Base-by-base conservation (phyloP, 2,888 invertebrate species). In the Boloria euphrosyne region DNA sequence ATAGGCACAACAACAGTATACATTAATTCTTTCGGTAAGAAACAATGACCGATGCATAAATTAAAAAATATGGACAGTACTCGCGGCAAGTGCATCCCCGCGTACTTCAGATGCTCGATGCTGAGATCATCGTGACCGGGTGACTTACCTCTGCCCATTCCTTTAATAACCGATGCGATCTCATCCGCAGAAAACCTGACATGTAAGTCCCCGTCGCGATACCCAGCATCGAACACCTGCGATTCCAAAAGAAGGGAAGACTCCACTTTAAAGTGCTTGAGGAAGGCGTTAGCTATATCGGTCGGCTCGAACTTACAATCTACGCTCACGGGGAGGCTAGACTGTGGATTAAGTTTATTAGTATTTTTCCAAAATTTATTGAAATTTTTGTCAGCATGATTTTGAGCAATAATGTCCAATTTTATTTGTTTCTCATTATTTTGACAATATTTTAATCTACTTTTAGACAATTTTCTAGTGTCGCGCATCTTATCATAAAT, bases 291-390 rank as follows among this genome's bases (percentile, higher is more conserved):
- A 2, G 71, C 69, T 13, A 71, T 69, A 14, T 38, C 53, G 10
- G 14, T 58, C 1, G 57, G 61, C 3, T 60, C 43, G 53, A 55
- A 47, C 10, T 31, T 50, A 22, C 71, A 71, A 4, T 27, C 71
- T 2, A 71, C 70, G 55, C 69, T 68, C 52, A 62, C 71, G 2
- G 71, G 73, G 2, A 68, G 27, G 16, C 68, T 46, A 3, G 65
- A 18, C 5, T 22, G 64, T 17, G 17, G 18, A 27, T 61, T 66
- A 13, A 61, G n/a, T 18, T 58, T 65, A 31, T 31, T 31, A 31
- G 31, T 31, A 6, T 31, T 51, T 55, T 66, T 70, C 66, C 70
- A 67, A 52, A 70, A 65, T 17, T 49, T 65, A 17, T 44, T 17
- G 51, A 67, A 67, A 43, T 65, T 43, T 51, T 65, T 65, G 16